A percentile compares a stretch with the other conserved stretches of the same genome.
Evolutionary conservation across 2,797 vertebrate genomes (phyloP).

Genomic region (Synaphobranchus kaupii): DNA sequence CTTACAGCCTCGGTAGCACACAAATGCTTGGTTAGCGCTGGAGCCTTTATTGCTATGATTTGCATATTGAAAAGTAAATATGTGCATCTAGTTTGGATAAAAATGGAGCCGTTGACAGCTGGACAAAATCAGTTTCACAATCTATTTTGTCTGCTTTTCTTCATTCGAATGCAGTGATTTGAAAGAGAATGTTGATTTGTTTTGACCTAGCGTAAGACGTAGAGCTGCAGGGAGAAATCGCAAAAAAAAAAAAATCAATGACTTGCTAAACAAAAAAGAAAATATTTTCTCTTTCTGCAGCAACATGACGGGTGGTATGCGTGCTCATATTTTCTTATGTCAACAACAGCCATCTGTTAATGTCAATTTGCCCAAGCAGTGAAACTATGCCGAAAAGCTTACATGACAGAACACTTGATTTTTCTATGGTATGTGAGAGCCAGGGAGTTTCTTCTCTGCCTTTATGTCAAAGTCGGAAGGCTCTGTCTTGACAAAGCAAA

Average conservation of each 20-base stretch:
- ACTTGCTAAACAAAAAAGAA: conserved; percentile 26
- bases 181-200: conserved; percentile 43
- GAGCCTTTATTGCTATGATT: conserved; percentile 36
- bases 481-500: neutral
- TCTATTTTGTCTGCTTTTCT: neutral
- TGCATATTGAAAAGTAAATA: conserved; percentile 40
- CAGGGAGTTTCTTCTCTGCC: neutral
- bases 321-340: conserved; percentile 21
- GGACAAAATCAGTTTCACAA: neutral
- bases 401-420: conserved; percentile 21
- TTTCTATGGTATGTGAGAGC: conserved; percentile 5
- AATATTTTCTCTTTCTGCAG: neutral
- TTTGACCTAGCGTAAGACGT: conserved; percentile 41
- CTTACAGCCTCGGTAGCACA: conserved; percentile 31
- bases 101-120: conserved; percentile 17
- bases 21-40: conserved; percentile 33
- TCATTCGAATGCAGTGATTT: neutral
- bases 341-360: conserved; percentile 17
- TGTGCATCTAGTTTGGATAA: conserved; percentile 32
- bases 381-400: conserved; percentile 9
- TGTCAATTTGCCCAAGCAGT: neutral
- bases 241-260: conserved; percentile 39
- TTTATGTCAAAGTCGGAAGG: conserved; percentile 9
- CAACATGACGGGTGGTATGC: neutral
- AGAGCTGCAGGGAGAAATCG: conserved; percentile 21